Base-by-base conservation (phyloP, 1,140 invertebrate species). In the Teleopsis dalmanni region DNA sequence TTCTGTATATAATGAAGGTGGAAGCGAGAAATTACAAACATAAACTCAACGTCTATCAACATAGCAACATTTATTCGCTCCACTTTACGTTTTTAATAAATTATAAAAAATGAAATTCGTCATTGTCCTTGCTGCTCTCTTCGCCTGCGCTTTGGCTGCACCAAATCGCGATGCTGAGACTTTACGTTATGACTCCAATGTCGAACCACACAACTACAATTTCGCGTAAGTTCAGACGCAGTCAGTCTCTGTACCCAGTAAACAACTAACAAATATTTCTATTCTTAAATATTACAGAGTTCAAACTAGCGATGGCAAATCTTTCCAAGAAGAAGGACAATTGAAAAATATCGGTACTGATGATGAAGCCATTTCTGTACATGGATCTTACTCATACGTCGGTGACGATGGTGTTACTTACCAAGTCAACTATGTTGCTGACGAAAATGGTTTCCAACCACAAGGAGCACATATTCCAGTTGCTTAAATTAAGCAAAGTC, bases 271-370 rank as follows among this genome's bases (percentile, higher is more conserved):
- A 31, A 31, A 31, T n/a, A 9, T 31, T 31, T 31, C 23, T 4
- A 11, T 25, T 26, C 25, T 16, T n/a, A n/a, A n/a, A n/a, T n/a
- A 13, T 47, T 27, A 11, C 27, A 80, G 76, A 13, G 79, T 73
- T 55, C 79, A 84, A 57, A 80, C 81, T 10, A 81, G 73, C 19
- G 78, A 87, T 57, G 83, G 83, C 6, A 83, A 79, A 19, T 57
- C 65, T 3, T 73, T 64, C 6, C 62, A 77, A 34, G 80, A 84
- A 59, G 65, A 72, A 38, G 82, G 47, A n/a, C 13, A 42, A 10
- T 18, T 42, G 11, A 49, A 82, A 61, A 81, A 82, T 56, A 68
- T 76, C 45, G 77, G 76, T 5, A 76, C 76, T 42, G 76, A 81
- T 47, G 70, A 74, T 11, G 76, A 78, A 53, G 73, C 74, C 9